phyloP scores from a whole-genome alignment of 2,797 vertebrate genomes.

The Brachyalestes nurse region DNA sequence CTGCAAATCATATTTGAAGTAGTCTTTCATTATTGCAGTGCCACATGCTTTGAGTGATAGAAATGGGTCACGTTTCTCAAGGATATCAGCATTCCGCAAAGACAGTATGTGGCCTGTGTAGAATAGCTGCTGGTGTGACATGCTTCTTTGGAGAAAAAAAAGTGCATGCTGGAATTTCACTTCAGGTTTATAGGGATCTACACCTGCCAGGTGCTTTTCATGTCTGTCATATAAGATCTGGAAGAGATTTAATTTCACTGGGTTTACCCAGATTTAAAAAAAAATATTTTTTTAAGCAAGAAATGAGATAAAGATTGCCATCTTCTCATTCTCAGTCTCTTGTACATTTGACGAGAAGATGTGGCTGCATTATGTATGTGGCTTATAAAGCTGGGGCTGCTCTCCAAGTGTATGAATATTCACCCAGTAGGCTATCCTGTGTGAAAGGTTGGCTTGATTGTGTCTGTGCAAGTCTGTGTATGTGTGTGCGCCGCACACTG shows the following conservation, averaged over 20 bases:
- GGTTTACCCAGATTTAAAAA: background rate
- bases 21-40: constrained; percentile 54
- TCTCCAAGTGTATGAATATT: constrained; percentile 43
- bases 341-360: constrained; percentile 14
- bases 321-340: constrained; percentile 10
- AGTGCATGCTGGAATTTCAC: constrained; percentile 32
- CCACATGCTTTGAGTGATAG: constrained; percentile 50
- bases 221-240: constrained; percentile 9
- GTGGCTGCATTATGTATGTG: constrained; percentile 14
- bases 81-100: constrained; percentile 44
- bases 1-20: constrained; percentile 67
- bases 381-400: constrained; percentile 15
- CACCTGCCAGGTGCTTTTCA: background rate
- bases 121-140: constrained; percentile 24
- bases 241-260: constrained; percentile 11
- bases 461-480: constrained; percentile 27
- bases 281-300: constrained; percentile 15
- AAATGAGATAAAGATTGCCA: constrained; percentile 24
- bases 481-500: too few relatives aligned
- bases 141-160: constrained; percentile 34
- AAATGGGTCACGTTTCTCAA: constrained; percentile 54
- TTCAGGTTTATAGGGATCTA: constrained; percentile 27
- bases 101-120: constrained; percentile 38
- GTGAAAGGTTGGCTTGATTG: constrained; percentile 52
- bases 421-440: constrained; percentile 33